Base-by-base conservation (phyloP, 2,113 vertebrate species). In the Isurus oxyrinchus region DNA sequence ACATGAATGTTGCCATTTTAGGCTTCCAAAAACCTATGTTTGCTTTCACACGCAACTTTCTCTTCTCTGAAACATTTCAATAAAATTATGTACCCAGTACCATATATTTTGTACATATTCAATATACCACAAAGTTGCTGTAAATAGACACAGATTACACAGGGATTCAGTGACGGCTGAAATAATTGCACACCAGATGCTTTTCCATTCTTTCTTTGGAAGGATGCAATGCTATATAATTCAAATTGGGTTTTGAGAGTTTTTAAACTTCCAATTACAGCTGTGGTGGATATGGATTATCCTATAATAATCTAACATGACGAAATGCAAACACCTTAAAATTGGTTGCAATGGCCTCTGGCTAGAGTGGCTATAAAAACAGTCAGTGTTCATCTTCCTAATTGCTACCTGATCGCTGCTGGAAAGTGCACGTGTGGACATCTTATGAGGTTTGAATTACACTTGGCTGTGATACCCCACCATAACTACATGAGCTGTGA, bases 81-180 rank as follows among this genome's bases (percentile, higher is more conserved):
- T n/a, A 66, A 94, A 94, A 94, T 63, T 19, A 21, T 35, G 61
- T 61, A 21, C 44, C 16, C 57, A 40, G 59, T 63, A 40, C 31
- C 16, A n/a, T 94, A n/a, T 63, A 94, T 94, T 90, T 93, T 93
- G 90, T 61, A 93, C 57, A 93, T 93, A 40, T 63, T 94, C 88
- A 91, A 59, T 91, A 19, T 40, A 40, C 11, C 16, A 63, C 59
- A 94, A 16, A 1, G 63, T 63, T 63, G 59, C 90, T 94, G 61
- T 23, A 94, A 94, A 63, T 94, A 94, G 61, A 40, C 31, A 35
- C 57, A 61, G 27, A 91, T 91, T 91, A 91, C 90, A 63, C 40
- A 35, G 90, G 90, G 59, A 61, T 91, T 61, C 31, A 91, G 55
- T 61, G 3, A 91, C 16, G 57, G 88, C 55, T 59, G 88, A 14